Percentiles rank a stretch among this genome's conserved stretches.
Evolutionary conservation across 1,140 invertebrate species (phyloP).

Genomic region (Psilanteris sp.): DNA sequence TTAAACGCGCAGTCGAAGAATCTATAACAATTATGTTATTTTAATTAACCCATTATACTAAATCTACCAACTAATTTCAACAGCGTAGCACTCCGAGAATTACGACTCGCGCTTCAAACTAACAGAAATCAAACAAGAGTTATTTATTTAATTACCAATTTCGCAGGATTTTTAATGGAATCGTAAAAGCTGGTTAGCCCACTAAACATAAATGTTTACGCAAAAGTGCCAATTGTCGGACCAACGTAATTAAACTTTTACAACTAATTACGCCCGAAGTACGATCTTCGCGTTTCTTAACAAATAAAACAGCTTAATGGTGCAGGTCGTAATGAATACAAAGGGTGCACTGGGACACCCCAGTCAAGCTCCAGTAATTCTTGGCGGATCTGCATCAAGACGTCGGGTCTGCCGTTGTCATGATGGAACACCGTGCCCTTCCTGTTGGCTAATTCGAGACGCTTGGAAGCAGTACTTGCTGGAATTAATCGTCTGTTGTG

Average conservation of each 20-base stretch:
- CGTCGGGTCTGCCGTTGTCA: conserved; percentile 33
- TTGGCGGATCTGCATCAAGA: conserved; percentile 46
- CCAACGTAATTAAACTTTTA: conserved; percentile 25
- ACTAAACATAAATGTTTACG: conserved; percentile 14
- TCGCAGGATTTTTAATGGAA: background rate
- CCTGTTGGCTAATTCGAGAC: conserved; percentile 44
- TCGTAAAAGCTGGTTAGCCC: background rate
- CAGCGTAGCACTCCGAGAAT: too few species aligned
- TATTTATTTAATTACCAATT: background rate
- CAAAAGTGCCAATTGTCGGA: conserved; percentile 7
- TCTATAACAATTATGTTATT: too few species aligned
- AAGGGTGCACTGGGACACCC: conserved; percentile 44
- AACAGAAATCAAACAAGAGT: too few species aligned
- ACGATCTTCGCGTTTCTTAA: conserved; percentile 20
- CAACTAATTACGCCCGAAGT: conserved; percentile 28
- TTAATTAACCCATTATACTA: too few species aligned
- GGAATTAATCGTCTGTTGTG: conserved; percentile 53
- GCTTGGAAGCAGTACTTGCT: conserved; percentile 37
- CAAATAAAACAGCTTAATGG: conserved; percentile 52
- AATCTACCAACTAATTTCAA: too few species aligned
- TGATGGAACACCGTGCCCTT: conserved; percentile 36
- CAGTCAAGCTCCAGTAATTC: conserved; percentile 46
- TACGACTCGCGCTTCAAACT: too few species aligned
- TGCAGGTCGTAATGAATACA: conserved; percentile 36
- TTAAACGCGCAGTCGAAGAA: too few species aligned